Conservation (phyloP, 2,888 invertebrate species). For the Yponomeuta cagnagella region DNA sequence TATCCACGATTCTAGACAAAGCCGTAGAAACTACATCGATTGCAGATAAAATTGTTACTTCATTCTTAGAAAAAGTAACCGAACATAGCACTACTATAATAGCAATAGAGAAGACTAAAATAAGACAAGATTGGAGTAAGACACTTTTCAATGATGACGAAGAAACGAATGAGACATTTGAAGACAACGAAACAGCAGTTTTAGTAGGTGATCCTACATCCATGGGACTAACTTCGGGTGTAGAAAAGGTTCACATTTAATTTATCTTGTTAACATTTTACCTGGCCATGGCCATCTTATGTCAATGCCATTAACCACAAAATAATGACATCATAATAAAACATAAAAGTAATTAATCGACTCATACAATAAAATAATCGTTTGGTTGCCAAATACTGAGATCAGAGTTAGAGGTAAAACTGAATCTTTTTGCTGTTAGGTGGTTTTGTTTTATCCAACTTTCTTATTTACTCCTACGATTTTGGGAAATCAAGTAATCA, state of each 20-base stretch:
- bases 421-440: no score
- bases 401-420: no score
- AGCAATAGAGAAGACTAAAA: conserved; percentile 29
- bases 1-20: no score
- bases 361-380: no score
- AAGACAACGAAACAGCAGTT: not conserved
- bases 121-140: conserved; percentile 34
- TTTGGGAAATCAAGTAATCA: no score
- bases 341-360: no score
- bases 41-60: not conserved
- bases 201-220: not conserved
- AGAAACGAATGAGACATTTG: conserved; percentile 9
- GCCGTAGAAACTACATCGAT: not conserved
- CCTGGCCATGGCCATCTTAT: no score
- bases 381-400: no score
- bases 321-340: no score
- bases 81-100: not conserved
- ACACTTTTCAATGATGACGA: not conserved
- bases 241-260: conserved; percentile 1
- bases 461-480: no score
- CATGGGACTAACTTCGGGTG: not conserved
- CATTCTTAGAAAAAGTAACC: not conserved
- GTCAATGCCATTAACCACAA: no score
- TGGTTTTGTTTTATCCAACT: no score
- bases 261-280: not conserved